phyloP scores from a whole-genome alignment of 1,140 invertebrate genomes.

The Ridgeia piscesae region DNA sequence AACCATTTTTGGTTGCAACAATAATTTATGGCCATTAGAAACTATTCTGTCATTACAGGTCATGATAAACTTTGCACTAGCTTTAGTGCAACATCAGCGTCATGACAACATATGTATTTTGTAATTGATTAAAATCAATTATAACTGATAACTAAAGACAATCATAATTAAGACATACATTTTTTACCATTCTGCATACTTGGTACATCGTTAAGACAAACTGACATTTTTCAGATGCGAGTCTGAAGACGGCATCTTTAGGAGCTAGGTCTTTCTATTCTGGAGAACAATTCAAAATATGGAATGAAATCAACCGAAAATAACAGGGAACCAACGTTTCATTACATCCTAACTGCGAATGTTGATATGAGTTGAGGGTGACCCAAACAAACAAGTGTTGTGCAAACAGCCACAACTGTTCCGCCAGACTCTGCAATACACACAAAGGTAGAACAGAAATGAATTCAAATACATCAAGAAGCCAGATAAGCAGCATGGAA shows the following conservation, averaged over 20 bases:
- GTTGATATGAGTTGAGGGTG: neutral
- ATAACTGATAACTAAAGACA: neutral
- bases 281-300: neutral
- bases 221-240: no score
- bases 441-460: neutral
- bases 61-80: no score
- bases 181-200: no score
- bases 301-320: neutral
- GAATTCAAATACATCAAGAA: neutral
- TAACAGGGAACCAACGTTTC: neutral
- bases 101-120: neutral
- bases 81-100: neutral
- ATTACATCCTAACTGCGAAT: neutral
- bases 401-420: neutral
- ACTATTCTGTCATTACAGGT: neutral
- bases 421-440: neutral
- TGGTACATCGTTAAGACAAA: no score
- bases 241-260: no score
- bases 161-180: neutral
- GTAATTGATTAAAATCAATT: neutral
- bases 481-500: neutral
- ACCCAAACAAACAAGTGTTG: neutral
- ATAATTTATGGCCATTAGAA: neutral
- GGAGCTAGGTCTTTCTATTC: no score
- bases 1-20: neutral